These are phyloP conservation scores for Choreutis nemorana DNA, from an alignment of 2,888 invertebrate genomes.

Conservation along the genomic window DNA sequence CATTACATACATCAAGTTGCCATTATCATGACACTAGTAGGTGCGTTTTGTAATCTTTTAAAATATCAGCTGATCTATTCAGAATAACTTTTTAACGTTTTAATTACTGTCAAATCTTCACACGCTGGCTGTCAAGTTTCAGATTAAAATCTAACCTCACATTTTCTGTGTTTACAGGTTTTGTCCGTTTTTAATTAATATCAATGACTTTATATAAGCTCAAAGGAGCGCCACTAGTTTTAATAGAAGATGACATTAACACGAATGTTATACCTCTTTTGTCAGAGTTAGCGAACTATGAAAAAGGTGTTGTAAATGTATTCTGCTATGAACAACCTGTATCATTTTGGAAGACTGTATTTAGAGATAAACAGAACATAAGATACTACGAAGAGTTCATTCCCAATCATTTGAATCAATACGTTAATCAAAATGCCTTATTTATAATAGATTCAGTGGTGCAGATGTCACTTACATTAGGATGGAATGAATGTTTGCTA, in stretches of 20 bases:
- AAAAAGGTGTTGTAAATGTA: constrained; percentile 24
- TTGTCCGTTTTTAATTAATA: not conserved
- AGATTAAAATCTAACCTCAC: no score
- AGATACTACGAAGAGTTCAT: constrained; percentile 26
- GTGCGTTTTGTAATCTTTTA: no score
- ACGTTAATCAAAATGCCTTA: no score
- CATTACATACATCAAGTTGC: no score
- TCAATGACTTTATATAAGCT: constrained; percentile 36
- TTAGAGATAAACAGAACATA: constrained; percentile 21
- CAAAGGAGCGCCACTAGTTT: constrained; percentile 32
- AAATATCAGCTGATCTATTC: no score
- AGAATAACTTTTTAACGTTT: no score
- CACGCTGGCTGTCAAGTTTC: no score
- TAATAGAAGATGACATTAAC: constrained; percentile 43
- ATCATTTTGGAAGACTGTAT: constrained; percentile 32
- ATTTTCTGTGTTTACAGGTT: not conserved
- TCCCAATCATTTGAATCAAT: constrained; percentile 17
- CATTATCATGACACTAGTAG: no score
- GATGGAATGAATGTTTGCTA: constrained; percentile 39
- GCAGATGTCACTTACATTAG: constrained; percentile 41
- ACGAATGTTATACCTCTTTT: constrained; percentile 41
- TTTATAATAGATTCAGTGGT: constrained; percentile 49
- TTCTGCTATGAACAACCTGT: constrained; percentile 43
- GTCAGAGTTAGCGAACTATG: constrained; percentile 24
- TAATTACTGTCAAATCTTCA: no score